Conservation (phyloP, 1,140 invertebrate genomes). For the Atopsyche davidsoni region DNA sequence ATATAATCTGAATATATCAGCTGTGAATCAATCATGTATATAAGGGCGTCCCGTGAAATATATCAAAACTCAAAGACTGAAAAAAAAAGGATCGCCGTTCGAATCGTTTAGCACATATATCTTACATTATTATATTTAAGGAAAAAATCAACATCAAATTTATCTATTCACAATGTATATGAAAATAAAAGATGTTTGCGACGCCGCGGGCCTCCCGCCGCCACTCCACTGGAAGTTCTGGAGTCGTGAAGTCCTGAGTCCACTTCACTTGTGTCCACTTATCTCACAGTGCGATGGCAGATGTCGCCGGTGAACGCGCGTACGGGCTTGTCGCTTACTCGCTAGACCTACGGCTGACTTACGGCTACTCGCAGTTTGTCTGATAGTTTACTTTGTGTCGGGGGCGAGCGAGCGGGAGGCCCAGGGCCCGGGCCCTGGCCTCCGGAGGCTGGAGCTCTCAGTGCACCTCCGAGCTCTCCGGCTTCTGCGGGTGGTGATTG, state of each 20-base stretch:
- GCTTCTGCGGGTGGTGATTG: conserved; percentile 57
- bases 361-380: conserved; percentile 28
- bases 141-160: conserved; percentile 29
- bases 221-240: not conserved
- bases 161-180: conserved; percentile 28
- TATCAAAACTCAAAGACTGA: no score
- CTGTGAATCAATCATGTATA: no score
- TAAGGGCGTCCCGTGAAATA: no score
- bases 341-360: no score
- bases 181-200: conserved; percentile 27
- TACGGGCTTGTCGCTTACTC: no score
- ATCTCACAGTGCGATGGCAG: conserved; percentile 7
- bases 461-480: conserved; percentile 52
- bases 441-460: conserved; percentile 33
- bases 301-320: no score
- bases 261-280: conserved; percentile 15
- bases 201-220: conserved; percentile 4
- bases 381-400: conserved; percentile 25
- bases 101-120: conserved; percentile 17
- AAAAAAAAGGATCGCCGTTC: no score
- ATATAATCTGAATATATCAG: no score
- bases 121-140: conserved; percentile 22
- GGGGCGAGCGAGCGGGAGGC: conserved; percentile 7
- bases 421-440: not conserved
- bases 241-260: not conserved